These are phyloP conservation scores for Hippotragus niger DNA, from an alignment of 2,113 vertebrate species.

Conservation along the genomic window DNA sequence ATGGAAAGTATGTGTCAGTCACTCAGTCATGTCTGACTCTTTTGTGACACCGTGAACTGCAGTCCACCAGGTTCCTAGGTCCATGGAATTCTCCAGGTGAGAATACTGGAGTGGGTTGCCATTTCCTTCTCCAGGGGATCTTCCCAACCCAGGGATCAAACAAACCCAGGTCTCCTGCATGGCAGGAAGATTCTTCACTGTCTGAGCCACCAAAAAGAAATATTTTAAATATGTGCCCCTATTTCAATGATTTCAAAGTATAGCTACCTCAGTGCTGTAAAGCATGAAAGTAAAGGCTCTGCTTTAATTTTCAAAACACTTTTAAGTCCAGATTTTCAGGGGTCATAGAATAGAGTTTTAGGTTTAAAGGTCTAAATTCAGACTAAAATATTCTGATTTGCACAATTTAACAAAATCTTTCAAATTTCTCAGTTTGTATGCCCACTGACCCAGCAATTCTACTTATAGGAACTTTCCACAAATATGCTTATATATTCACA, in stretches of 20 bases:
- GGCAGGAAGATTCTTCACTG: neutral
- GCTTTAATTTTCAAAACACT: neutral
- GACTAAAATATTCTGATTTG: neutral
- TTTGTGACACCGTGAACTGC: neutral
- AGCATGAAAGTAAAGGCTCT: neutral
- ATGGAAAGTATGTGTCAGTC: neutral
- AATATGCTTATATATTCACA: neutral
- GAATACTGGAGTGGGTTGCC: neutral
- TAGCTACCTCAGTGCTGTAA: neutral
- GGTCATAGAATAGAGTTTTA: neutral
- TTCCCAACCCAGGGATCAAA: neutral
- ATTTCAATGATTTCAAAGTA: neutral
- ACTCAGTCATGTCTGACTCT: neutral
- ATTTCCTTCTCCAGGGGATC: neutral
- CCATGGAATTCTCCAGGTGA: neutral
- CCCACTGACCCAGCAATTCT: neutral
- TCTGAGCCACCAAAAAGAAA: neutral
- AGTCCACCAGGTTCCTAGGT: neutral
- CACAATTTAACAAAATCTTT: neutral
- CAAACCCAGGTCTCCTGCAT: neutral
- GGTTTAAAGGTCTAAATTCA: neutral
- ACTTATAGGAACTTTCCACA: neutral
- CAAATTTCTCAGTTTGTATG: neutral
- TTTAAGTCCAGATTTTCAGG: neutral
- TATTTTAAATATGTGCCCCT: neutral